These are phyloP conservation scores for Gobio occitaniae DNA, from an alignment of 2,797 vertebrate genomes.

Conservation along the genomic window DNA sequence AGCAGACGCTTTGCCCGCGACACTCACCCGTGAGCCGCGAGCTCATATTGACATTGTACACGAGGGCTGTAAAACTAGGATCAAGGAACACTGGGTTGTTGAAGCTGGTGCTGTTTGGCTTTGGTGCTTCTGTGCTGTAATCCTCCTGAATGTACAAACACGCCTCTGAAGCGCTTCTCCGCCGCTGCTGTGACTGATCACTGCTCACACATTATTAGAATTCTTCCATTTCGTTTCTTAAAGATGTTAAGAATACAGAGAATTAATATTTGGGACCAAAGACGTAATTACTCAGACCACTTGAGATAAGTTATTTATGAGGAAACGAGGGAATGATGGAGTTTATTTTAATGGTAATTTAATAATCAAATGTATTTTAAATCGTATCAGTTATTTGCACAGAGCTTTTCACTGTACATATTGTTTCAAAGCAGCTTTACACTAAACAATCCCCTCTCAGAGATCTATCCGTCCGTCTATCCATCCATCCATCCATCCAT, in stretches of 20 bases:
- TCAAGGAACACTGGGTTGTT: constrained; percentile 59
- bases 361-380: not conserved
- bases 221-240: constrained; percentile 29
- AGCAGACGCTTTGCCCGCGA: constrained; percentile 58
- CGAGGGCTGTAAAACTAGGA: constrained; percentile 71
- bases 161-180: constrained; percentile 46
- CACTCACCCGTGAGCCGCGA: constrained; percentile 75
- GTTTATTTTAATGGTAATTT: constrained; percentile 16
- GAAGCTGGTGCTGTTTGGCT: constrained; percentile 47
- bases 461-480: too few relatives aligned
- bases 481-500: too few relatives aligned
- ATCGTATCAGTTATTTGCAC: not conserved
- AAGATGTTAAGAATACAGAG: not conserved
- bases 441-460: not conserved
- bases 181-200: constrained; percentile 43
- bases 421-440: not conserved
- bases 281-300: not conserved
- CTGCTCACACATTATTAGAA: constrained; percentile 52
- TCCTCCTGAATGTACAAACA: constrained; percentile 51
- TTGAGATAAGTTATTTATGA: not conserved
- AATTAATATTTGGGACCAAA: constrained; percentile 11
- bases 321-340: not conserved
- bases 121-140: constrained; percentile 26
- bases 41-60: constrained; percentile 69
- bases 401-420: not conserved